Conservation (phyloP, 2,888 invertebrate genomes). For the Diarsia dahlii region DNA sequence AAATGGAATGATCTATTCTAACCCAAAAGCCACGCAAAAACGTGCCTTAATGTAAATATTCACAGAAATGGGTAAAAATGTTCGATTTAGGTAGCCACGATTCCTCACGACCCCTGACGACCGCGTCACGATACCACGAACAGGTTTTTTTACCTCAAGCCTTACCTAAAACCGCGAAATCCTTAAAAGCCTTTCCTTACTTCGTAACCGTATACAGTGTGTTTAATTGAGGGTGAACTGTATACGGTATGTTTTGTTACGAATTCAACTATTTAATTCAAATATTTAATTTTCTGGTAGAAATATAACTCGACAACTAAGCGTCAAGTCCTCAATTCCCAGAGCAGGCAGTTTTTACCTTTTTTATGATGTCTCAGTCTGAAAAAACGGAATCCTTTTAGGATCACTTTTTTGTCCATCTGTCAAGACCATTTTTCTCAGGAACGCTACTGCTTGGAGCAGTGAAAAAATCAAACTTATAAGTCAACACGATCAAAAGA, state of each 20-base stretch:
- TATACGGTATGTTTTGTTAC: background rate
- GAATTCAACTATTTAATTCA: too few relatives aligned
- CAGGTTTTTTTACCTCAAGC: conserved; percentile 11
- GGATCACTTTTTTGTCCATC: too few relatives aligned
- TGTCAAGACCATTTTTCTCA: too few relatives aligned
- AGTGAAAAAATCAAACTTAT: too few relatives aligned
- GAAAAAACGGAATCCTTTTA: too few relatives aligned
- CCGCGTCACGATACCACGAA: background rate
- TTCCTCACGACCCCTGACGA: too few relatives aligned
- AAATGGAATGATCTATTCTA: background rate
- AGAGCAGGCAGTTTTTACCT: background rate
- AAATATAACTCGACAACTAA: background rate
- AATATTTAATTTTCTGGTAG: too few relatives aligned
- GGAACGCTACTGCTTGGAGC: too few relatives aligned
- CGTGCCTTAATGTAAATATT: background rate
- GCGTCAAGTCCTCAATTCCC: background rate
- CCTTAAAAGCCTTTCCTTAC: conserved; percentile 23
- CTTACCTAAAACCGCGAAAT: conserved; percentile 28
- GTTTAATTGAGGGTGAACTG: conserved; percentile 8
- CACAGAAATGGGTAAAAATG: background rate
- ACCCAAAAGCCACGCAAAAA: background rate
- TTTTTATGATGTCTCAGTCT: background rate
- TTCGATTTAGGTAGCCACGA: conserved; percentile 26
- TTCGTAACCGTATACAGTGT: conserved; percentile 24
- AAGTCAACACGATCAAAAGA: too few relatives aligned